Conservation (phyloP, 1,140 invertebrate species). For the Brachystomella parvula region DNA sequence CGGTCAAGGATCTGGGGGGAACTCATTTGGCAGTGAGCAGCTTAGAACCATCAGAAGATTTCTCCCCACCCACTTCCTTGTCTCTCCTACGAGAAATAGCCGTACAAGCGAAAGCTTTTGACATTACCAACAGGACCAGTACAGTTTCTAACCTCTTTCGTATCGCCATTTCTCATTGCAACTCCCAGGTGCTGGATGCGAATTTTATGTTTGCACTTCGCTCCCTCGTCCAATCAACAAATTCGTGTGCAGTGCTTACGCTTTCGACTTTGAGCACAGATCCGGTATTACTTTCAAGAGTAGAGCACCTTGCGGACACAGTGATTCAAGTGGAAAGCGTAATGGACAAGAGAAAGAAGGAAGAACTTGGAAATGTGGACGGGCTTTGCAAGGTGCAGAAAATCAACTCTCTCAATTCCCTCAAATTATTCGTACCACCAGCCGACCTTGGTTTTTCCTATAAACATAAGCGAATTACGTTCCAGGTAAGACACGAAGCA, state of each 20-base stretch:
- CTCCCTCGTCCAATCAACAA: constrained; percentile 25
- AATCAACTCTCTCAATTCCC: constrained; percentile 23
- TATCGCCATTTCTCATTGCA: constrained; percentile 33
- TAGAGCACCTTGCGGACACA: constrained; percentile 28
- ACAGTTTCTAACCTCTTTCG: constrained; percentile 18
- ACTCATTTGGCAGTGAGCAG: background rate
- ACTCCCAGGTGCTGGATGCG: constrained; percentile 21
- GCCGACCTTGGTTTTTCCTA: constrained; percentile 34
- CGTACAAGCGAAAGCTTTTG: background rate
- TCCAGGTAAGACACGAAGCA: constrained; percentile 26
- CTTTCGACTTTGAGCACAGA: constrained; percentile 18
- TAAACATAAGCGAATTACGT: constrained; percentile 29
- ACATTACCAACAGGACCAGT: background rate
- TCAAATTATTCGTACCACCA: constrained; percentile 25
- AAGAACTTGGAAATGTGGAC: constrained; percentile 31
- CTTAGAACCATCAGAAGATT: background rate
- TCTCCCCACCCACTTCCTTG: background rate
- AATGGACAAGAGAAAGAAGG: constrained; percentile 27
- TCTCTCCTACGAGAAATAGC: constrained; percentile 18
- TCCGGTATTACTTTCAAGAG: background rate
- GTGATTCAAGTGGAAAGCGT: constrained; percentile 29
- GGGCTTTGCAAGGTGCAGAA: constrained; percentile 33
- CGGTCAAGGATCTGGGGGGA: constrained; percentile 18
- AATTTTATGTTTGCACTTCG: constrained; percentile 26
- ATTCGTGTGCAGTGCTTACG: constrained; percentile 28